Base-by-base conservation (phyloP, 2,888 invertebrate genomes). In the Tuta absoluta region DNA sequence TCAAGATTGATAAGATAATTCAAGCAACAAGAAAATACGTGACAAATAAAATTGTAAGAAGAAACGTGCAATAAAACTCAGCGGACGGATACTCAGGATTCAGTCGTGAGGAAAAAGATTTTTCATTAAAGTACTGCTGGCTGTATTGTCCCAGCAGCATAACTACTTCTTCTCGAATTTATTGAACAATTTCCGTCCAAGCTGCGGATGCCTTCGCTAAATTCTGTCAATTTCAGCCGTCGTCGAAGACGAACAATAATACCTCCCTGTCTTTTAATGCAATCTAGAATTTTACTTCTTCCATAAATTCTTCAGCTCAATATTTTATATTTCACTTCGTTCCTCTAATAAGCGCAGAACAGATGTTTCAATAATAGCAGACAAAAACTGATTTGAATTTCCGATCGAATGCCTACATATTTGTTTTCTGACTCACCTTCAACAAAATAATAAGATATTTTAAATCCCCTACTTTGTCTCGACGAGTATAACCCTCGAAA, bases 381-480 rank as follows among this genome's bases (percentile, higher is more conserved):
- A 14, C 41, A 45, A 45, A 45, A 45, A 45, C 45, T 45, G 45
- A 45, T 45, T 45, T 1, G 45, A 45, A n/a, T 45, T 45, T 45
- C n/a, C n/a, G 17, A 53, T 14, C 24, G 53, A 53, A 14, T 53
- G 5, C 23, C n/a, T 17, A 17, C 45, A 17, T 17, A 17, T 23
- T 51, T 51, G 23, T 28, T 63, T 48, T 21, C 21, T 33, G 17
- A 91, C 94, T 93, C 92, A 98, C 98, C 97, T 93, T 96, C 96
- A 65, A 96, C 94, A 91, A 98, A 98, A 77, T 94, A 94, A 86
- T 96, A 98, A 65, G 95, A 94, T 69, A 98, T 97, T 81, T 95
- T 95, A 89, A 98, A 98, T 62, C 98, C 98, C 73, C 95, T 94
- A 72, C 95, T 95, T 75, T 94, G 94, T 72, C 95, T 93, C 60